Evolutionary conservation across 2,888 invertebrate species (phyloP).

Genomic region (Psylliodes chrysocephalus): DNA sequence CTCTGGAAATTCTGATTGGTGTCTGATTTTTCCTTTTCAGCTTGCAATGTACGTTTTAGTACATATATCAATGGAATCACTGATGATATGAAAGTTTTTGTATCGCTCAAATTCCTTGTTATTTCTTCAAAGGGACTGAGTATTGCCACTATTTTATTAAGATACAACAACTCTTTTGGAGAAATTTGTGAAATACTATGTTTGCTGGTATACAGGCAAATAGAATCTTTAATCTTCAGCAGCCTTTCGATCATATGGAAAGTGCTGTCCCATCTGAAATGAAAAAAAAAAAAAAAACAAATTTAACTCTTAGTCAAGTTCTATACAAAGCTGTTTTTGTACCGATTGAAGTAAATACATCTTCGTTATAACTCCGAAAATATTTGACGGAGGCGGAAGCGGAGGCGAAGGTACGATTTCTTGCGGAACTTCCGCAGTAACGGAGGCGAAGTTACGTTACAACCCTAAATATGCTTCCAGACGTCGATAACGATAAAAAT

Average conservation of each 20-base stretch:
- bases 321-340: too few species aligned
- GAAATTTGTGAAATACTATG: background rate
- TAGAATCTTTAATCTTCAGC: background rate
- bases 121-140: slow-evolving; percentile 8
- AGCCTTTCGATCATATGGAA: background rate
- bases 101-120: slow-evolving; percentile 12
- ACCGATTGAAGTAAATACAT: too few species aligned
- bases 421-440: too few species aligned
- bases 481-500: too few species aligned
- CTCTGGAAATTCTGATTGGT: slow-evolving; percentile 10
- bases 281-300: too few species aligned
- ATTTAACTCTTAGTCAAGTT: too few species aligned
- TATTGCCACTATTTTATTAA: slow-evolving; percentile 10
- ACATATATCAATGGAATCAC: slow-evolving; percentile 10
- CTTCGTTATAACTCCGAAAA: too few species aligned
- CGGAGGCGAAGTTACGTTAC: too few species aligned
- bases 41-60: slow-evolving; percentile 11
- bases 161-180: background rate
- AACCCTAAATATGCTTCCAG: too few species aligned
- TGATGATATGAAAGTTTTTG: slow-evolving; percentile 17
- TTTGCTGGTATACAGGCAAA: background rate
- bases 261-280: background rate
- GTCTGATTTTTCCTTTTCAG: slow-evolving; percentile 1
- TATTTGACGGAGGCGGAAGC: too few species aligned
- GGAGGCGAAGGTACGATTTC: too few species aligned